A percentile compares a stretch with the other conserved stretches of the same genome.
phyloP scores from a whole-genome alignment of 1,140 invertebrate species.

The Bilobella aurantiaca region DNA sequence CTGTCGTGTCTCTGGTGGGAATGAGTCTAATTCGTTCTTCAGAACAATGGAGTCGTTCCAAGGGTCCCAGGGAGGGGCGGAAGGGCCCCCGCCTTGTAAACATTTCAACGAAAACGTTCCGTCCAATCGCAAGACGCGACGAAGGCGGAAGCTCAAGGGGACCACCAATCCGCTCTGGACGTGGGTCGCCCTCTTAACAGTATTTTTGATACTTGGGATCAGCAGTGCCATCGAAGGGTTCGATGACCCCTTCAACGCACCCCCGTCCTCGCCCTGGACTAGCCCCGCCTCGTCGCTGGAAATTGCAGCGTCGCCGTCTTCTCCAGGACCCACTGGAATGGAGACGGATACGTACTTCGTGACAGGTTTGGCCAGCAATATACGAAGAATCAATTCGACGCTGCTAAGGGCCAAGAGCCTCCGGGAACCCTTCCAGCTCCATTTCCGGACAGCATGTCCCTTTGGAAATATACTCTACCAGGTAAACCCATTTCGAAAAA shows the following conservation, averaged over 20 bases:
- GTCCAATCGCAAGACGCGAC: neutral
- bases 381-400: constrained; percentile 19
- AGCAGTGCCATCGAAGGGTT: neutral
- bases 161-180: neutral
- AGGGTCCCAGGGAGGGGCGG: no score
- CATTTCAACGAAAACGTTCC: no score
- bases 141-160: neutral
- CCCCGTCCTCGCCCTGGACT: no score
- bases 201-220: neutral
- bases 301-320: neutral
- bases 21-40: no score
- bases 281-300: neutral
- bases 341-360: constrained; percentile 18
- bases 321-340: neutral
- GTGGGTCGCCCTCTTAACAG: neutral
- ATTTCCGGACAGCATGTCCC: constrained; percentile 30
- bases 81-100: no score
- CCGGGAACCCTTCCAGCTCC: constrained; percentile 21
- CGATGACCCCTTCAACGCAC: neutral
- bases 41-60: no score
- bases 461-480: constrained; percentile 31
- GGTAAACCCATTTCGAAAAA: constrained; percentile 18
- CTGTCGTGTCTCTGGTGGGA: no score
- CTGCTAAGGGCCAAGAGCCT: constrained; percentile 10
- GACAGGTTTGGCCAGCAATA: constrained; percentile 20